Conservation (phyloP, 2,113 vertebrate genomes). For the Onychostoma macrolepis region DNA sequence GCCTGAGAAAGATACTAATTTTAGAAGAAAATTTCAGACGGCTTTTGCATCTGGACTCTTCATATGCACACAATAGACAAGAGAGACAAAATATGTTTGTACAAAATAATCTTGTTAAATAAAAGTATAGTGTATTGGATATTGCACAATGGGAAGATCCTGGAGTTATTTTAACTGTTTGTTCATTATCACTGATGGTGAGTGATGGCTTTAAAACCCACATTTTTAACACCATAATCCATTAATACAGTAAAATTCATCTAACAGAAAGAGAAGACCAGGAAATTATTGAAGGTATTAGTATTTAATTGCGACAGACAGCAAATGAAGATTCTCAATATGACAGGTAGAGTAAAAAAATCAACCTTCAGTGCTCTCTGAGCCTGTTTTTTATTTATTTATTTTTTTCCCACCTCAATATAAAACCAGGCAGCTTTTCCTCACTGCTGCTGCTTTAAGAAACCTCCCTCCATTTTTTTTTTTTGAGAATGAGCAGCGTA, state of each 20-base stretch:
- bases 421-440: constrained; percentile 32
- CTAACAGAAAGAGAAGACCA: background rate
- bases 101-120: too few species aligned
- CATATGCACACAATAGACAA: background rate
- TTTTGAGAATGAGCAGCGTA: constrained; percentile 70
- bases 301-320: background rate
- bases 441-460: constrained; percentile 72
- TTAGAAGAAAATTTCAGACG: too few species aligned
- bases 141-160: background rate
- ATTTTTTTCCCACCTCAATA: background rate
- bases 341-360: background rate
- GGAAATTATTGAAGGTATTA: background rate
- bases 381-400: background rate
- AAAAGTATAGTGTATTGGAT: too few species aligned
- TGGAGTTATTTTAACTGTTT: background rate
- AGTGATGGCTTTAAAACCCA: background rate
- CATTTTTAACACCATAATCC: background rate
- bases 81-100: background rate
- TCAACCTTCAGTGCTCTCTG: background rate
- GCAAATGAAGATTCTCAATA: background rate
- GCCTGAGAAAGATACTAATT: too few species aligned
- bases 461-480: constrained; percentile 61
- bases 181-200: background rate
- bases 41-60: too few species aligned
- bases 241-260: background rate